Evolutionary conservation across 2,888 invertebrate genomes (phyloP), one percentile per base, ranked within the genome.

Genomic region (Drosophila tripunctata): DNA sequence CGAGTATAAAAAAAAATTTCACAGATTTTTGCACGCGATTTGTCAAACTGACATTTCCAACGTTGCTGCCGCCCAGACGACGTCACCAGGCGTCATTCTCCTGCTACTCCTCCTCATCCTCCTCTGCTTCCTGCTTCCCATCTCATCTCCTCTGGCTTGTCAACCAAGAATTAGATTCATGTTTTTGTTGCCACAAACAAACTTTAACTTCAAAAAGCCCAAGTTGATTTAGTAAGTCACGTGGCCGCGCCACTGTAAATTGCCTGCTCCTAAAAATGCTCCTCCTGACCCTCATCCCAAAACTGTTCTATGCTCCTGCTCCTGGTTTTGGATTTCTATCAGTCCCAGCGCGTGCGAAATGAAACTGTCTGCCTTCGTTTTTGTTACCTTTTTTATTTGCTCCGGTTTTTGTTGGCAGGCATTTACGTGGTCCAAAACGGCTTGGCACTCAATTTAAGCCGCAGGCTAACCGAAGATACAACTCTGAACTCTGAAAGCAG

Each of bases 221-320:
- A 76, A 85, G 80, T 88, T 89, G 85, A 88, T 89, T 88, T 88
- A 83, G 87, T 84, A 75, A 84, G 88, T 87, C 86, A 89, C 88
- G 86, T 88, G 84, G 79, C 71, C 67, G 67, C 63, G 63, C 50
- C 70, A 75, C 81, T 81, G 87, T 78, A 88, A 87, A 87, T 89
- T 88, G 77, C 71, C 80, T 30, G 38, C 17, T 68, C 52, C 57
- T 15, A 30, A 33, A 21, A 7, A 14, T 43, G 7, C 44, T 36
- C 0, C 10, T 17, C 2, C 45, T 21, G 2, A 2, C 19, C 30
- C 19, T 38, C 1, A 7, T 6, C 6, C 12, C 6, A 8, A 10
- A 12, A 14, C 36, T 22, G 8, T 3, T 27, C 10, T 10, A 14
- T 14, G 14, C 15, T 3, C 7, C 22, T 7, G 3, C n/a, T 40